Evolutionary conservation across 2,113 vertebrate genomes (phyloP), one percentile per base, ranked within the genome.

Genomic region (Anhinga anhinga): DNA sequence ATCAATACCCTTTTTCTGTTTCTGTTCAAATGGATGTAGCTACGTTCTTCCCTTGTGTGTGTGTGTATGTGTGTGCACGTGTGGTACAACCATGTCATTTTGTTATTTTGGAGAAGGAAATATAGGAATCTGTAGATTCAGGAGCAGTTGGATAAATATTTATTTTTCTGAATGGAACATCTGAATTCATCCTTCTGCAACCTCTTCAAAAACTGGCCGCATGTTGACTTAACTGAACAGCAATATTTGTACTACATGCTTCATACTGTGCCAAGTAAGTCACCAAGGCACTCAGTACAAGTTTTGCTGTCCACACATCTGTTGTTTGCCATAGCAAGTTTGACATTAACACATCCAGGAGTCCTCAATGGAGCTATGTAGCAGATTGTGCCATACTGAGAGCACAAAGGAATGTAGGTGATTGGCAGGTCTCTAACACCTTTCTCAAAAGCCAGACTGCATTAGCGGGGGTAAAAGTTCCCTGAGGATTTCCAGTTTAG

Each of bases 231-330:
- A 94, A 80, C 62, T 49, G 70, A 90, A 58, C 38, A 88, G 59
- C 55, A 86, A 32, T 94, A 90, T 93, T 96, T 96, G 88, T 78
- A 92, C n/a, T 93, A 96, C 93, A 95, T 38, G 71, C 20, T 70
- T 82, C 85, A 86, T 25, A 36, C 93, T 88, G 85, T 95, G 96
- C 92, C 95, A 93, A 94, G 71, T 47, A 70, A 92, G 85, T 83
- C 97, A 88, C 92, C 15, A 42, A 90, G 88, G 93, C 45, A 56
- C 82, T 90, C 36, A 38, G 74, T 19, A 83, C 88, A 94, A 83
- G 82, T 78, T 90, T 90, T 86, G 63, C 88, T 90, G 82, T 88
- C 83, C 85, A 83, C 82, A 88, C 76, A 90, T 86, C 88, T 97
- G 93, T 83, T 94, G 88, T 93, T 93, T 92, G 88, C 82, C 32